Evolutionary conservation across 2,888 invertebrate species (phyloP).

Genomic region (Drosophila silvestris): DNA sequence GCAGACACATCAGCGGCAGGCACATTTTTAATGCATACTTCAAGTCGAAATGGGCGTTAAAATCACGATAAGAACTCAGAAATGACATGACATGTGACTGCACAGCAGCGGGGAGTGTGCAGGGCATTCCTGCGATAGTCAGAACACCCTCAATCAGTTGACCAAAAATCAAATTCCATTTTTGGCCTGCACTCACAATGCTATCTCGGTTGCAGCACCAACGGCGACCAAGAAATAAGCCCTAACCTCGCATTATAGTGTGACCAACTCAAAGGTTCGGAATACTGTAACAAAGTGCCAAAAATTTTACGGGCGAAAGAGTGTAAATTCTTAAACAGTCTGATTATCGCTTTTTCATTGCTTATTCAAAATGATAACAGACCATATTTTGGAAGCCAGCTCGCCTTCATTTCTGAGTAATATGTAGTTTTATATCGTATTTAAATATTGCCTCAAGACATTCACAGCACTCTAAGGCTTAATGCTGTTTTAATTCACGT

Average conservation of each 20-base stretch:
- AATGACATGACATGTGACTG: slow-evolving; percentile 55
- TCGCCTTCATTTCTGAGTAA: neutral
- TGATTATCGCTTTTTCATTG: neutral
- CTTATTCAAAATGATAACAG: neutral
- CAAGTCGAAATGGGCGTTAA: slow-evolving; percentile 67
- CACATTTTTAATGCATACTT: slow-evolving; percentile 75
- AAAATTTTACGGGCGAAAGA: neutral
- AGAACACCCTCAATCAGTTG: slow-evolving; percentile 32
- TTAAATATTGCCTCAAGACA: neutral
- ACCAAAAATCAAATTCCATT: slow-evolving; percentile 67
- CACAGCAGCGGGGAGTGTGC: slow-evolving; percentile 3
- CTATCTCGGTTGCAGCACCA: slow-evolving; percentile 52
- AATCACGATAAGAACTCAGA: slow-evolving; percentile 68
- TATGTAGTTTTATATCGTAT: neutral
- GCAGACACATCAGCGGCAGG: slow-evolving; percentile 68
- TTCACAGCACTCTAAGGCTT: neutral
- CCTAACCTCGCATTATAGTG: neutral
- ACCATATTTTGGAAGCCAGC: neutral
- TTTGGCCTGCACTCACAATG: slow-evolving; percentile 53
- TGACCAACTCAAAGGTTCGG: neutral
- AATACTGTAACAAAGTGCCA: neutral
- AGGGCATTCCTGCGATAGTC: slow-evolving; percentile 34
- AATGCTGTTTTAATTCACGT: neutral
- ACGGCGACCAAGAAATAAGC: neutral
- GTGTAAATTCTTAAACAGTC: neutral